These are phyloP conservation scores for Taxidea taxus DNA, from an alignment of 2,113 vertebrate genomes.

Conservation along the genomic window DNA sequence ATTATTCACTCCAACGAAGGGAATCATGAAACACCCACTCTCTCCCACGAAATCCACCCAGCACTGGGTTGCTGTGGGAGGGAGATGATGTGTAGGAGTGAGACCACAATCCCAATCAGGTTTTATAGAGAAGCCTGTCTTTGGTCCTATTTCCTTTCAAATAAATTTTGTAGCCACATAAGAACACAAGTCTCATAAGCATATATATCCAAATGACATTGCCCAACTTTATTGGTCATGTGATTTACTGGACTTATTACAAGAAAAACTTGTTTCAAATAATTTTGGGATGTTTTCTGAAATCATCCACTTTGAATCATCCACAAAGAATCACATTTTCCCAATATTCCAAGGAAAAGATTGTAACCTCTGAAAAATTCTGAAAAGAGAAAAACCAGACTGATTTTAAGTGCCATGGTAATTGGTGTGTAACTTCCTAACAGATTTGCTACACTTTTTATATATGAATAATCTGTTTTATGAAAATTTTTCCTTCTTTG, in stretches of 20 bases:
- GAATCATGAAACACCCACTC: constrained; percentile 59
- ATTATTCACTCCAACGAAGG: constrained; percentile 76
- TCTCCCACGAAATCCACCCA: constrained; percentile 23
- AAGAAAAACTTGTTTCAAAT: neutral
- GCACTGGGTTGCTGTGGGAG: neutral
- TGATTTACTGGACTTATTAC: neutral
- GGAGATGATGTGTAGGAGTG: neutral
- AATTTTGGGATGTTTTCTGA: constrained; percentile 3
- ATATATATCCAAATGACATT: neutral
- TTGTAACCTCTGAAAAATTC: neutral
- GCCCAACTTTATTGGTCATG: neutral
- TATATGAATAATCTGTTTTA: neutral
- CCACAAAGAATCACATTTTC: neutral
- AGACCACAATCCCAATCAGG: neutral
- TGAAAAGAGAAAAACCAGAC: neutral
- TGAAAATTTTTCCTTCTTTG: neutral
- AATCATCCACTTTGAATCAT: neutral
- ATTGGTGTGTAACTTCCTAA: neutral
- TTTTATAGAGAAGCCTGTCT: neutral
- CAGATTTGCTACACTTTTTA: neutral
- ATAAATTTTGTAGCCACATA: neutral
- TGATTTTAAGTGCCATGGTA: neutral
- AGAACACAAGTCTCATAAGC: neutral
- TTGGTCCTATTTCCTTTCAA: neutral
- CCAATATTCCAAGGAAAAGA: neutral